Evolutionary conservation across 2,797 vertebrate species (phyloP), one percentile per base, ranked within the genome.

Genomic region (Crocodylus rhombifer): DNA sequence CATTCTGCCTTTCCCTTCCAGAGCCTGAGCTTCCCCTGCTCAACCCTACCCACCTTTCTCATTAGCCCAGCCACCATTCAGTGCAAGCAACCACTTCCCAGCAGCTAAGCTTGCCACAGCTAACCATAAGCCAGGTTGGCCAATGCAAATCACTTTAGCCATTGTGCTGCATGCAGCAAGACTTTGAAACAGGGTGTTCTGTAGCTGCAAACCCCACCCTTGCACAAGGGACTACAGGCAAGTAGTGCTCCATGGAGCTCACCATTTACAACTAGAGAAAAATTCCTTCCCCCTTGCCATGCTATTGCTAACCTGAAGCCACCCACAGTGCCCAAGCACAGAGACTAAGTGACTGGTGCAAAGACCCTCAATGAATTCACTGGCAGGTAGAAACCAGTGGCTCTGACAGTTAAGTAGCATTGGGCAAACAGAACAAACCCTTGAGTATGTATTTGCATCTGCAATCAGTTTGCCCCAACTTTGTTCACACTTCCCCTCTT

Each of bases 141-240:
- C 28, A 62, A n/a, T 36, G 2, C 21, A 9, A 58, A 12, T 13
- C 65, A 55, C 21, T n/a, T 75, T 30, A 33, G 83, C 51, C 58
- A 30, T 25, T 5, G 42, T 25, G 3, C 14, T 13, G 7, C 10
- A 42, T n/a, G 51, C 69, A 16, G 11, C 55, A 64, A 64, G 64
- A 8, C 23, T 57, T 20, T 3, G 1, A 0, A 36, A 42, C 16
- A 30, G 1, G 3, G 57, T 25, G 20, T 30, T 79, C 80, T 4
- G 13, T 71, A n/a, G 9, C 5, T 42, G 58, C 64, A 42, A 65
- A 33, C 4, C 5, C 42, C 42, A n/a, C 42, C 42, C 42, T 36
- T 1, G 0, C 73, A 2, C 0, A 5, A 13, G 21, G 12, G 42
- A n/a, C 26, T 5, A 57, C 21, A 3, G 14, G 28, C 73, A 7